A percentile compares a stretch with the other conserved stretches of the same genome.
Evolutionary conservation across 2,113 vertebrate genomes (phyloP).

Genomic region (Steatornis caripensis): DNA sequence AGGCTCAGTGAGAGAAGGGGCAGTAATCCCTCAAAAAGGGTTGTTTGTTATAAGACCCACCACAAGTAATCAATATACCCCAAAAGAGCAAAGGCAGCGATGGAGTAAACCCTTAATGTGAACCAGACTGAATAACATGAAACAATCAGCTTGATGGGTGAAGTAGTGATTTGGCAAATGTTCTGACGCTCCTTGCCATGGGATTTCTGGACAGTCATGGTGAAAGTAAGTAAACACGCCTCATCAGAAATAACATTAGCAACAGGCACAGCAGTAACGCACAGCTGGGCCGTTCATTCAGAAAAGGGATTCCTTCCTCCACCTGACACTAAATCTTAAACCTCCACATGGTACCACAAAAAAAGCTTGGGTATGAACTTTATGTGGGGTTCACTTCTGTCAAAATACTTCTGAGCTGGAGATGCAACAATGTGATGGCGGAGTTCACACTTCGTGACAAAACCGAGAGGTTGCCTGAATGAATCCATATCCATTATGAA

Average conservation of each 20-base stretch:
- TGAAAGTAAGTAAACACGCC: conserved; percentile 42
- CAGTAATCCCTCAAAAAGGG: background rate
- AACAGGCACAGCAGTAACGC: background rate
- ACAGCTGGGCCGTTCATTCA: background rate
- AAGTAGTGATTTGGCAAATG: conserved; percentile 54
- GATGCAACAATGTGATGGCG: background rate
- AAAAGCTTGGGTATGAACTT: background rate
- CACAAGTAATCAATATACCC: conserved; percentile 36
- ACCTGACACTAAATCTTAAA: background rate
- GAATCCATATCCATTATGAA: background rate
- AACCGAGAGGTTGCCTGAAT: background rate
- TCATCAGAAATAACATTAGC: conserved; percentile 13
- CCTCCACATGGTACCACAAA: background rate
- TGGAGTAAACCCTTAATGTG: conserved; percentile 35
- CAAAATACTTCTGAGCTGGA: background rate
- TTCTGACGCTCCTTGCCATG: conserved; percentile 31
- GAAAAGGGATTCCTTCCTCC: background rate
- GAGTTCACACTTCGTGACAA: background rate
- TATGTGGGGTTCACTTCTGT: background rate
- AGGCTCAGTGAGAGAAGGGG: background rate
- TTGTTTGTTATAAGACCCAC: conserved; percentile 35
- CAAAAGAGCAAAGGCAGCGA: background rate
- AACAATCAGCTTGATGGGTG: conserved; percentile 38
- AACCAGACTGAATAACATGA: background rate
- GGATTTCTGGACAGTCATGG: conserved; percentile 34